phyloP scores from a whole-genome alignment of 2,888 invertebrate genomes.

The Epinotia ramella region DNA sequence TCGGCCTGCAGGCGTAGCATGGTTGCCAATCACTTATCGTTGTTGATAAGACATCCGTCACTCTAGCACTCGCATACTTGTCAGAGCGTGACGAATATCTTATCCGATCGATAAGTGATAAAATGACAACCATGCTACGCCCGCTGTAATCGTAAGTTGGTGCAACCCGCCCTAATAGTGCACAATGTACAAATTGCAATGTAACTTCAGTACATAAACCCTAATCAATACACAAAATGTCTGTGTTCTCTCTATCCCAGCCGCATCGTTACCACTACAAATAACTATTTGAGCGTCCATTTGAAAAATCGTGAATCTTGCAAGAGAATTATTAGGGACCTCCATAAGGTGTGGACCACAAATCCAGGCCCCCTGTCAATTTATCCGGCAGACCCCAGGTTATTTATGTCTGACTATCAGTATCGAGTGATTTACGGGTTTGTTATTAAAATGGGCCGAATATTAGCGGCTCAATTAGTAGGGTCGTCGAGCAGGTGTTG shows the following conservation, averaged over 20 bases:
- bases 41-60: no score
- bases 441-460: constrained; percentile 43
- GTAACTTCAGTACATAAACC: background rate
- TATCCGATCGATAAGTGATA: no score
- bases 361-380: constrained; percentile 46
- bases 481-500: constrained; percentile 32
- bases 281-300: constrained; percentile 44
- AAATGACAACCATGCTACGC: no score
- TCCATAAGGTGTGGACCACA: constrained; percentile 46
- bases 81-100: no score
- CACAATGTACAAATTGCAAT: background rate
- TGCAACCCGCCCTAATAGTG: no score
- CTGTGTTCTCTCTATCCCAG: background rate
- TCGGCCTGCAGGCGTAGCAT: no score
- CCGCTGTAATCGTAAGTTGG: no score
- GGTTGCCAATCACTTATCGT: no score
- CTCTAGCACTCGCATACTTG: no score
- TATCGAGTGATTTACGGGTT: constrained; percentile 41
- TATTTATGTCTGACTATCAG: constrained; percentile 46
- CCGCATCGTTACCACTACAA: constrained; percentile 37
- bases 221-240: background rate
- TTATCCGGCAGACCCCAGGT: constrained; percentile 40
- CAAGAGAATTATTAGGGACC: constrained; percentile 44
- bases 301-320: constrained; percentile 46
- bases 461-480: constrained; percentile 43